phyloP scores from a whole-genome alignment of 2,888 invertebrate species.

The Patella ulyssiponensis region DNA sequence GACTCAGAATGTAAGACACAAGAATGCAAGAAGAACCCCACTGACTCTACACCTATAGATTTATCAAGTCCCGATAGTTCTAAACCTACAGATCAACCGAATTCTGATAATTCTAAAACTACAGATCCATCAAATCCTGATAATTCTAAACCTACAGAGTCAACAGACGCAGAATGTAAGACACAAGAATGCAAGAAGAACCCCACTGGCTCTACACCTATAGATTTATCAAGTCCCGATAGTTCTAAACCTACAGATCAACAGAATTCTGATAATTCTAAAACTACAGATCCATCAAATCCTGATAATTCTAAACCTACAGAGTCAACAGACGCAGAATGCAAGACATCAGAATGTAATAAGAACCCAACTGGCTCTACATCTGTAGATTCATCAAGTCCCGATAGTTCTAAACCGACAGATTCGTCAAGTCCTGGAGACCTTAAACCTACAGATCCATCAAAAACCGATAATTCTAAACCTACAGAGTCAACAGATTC shows the following conservation, averaged over 20 bases:
- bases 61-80: background rate
- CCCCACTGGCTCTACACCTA: background rate
- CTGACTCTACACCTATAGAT: background rate
- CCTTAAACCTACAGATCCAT: background rate
- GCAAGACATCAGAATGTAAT: background rate
- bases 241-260: background rate
- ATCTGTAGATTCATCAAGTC: background rate
- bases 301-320: background rate
- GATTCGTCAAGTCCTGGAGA: background rate
- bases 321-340: background rate
- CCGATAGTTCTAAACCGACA: slow-evolving; percentile 2
- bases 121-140: background rate
- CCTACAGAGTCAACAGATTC: background rate
- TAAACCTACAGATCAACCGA: background rate
- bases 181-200: background rate
- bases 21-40: background rate
- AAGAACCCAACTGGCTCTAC: background rate
- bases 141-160: background rate
- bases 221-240: background rate
- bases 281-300: background rate
- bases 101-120: background rate
- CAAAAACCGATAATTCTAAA: background rate
- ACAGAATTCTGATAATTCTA: background rate
- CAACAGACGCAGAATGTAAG: background rate
- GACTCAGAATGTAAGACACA: background rate